Conservation (phyloP, 1,140 invertebrate genomes). For the Triops cancriformis region DNA sequence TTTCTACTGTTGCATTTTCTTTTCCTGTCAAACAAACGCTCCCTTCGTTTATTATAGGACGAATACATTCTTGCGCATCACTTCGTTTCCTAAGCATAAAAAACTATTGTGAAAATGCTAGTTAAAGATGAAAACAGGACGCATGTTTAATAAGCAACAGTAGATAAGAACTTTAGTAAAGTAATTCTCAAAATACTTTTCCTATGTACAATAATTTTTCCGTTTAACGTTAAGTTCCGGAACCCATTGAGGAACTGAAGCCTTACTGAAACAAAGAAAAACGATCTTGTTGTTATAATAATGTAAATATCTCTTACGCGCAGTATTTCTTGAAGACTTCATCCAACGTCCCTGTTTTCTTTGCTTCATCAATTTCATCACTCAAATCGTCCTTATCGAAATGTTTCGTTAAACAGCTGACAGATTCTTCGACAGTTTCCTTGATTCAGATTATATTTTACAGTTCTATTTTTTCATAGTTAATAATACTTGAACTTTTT, state of each 20-base stretch:
- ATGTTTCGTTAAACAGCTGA: constrained; percentile 14
- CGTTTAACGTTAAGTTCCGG: not conserved
- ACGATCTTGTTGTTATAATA: not conserved
- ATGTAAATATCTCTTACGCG: constrained; percentile 30
- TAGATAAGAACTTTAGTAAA: not conserved
- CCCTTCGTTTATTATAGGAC: constrained; percentile 48
- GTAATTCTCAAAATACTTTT: not conserved
- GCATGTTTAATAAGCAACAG: not conserved
- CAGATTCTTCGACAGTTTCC: not conserved
- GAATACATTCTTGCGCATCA: constrained; percentile 49
- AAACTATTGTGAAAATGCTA: constrained; percentile 10
- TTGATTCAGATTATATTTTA: not conserved
- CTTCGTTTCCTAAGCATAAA: constrained; percentile 49
- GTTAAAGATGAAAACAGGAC: not conserved
- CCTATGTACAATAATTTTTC: not conserved
- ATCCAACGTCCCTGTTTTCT: constrained; percentile 51
- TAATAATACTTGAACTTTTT: not conserved
- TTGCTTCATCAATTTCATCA: constrained; percentile 48
- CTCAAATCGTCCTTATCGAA: constrained; percentile 37
- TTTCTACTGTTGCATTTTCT: constrained; percentile 50
- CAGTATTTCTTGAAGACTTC: constrained; percentile 57
- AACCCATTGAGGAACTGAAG: not conserved
- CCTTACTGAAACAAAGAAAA: not conserved
- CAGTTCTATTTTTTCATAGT: not conserved
- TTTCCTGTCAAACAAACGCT: constrained; percentile 53